Percentiles rank a stretch among this genome's conserved stretches.
phyloP scores from a whole-genome alignment of 2,113 vertebrate species.

The Rattus rattus region DNA sequence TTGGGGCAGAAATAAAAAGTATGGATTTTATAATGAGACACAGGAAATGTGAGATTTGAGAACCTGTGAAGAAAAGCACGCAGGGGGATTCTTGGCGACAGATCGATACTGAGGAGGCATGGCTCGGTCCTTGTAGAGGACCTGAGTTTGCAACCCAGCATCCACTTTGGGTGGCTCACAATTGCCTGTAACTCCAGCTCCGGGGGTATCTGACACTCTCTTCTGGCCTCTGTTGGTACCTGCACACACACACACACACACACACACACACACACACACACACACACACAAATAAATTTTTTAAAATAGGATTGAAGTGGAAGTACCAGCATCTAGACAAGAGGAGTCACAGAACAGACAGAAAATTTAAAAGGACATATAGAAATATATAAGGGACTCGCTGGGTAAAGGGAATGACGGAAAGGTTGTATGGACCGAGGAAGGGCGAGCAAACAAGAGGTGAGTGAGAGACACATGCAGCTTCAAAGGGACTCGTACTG shows the following conservation, averaged over 20 bases:
- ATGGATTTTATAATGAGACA: neutral
- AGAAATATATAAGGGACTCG: neutral
- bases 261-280: neutral
- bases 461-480: rapidly evolving
- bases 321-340: neutral
- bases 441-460: neutral
- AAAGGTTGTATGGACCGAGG: neutral
- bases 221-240: neutral
- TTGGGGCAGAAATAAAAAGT: neutral
- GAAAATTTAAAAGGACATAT: neutral
- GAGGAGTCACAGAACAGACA: neutral
- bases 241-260: neutral
- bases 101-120: neutral
- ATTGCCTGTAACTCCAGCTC: neutral
- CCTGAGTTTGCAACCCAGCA: neutral
- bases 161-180: neutral
- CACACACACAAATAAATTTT: neutral
- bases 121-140: neutral
- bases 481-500: neutral
- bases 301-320: neutral
- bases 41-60: neutral
- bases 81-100: neutral
- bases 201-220: neutral
- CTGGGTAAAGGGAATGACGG: neutral
- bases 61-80: neutral